Evolutionary conservation across 2,888 invertebrate species (phyloP).

Genomic region (Calliphora vomitoria): DNA sequence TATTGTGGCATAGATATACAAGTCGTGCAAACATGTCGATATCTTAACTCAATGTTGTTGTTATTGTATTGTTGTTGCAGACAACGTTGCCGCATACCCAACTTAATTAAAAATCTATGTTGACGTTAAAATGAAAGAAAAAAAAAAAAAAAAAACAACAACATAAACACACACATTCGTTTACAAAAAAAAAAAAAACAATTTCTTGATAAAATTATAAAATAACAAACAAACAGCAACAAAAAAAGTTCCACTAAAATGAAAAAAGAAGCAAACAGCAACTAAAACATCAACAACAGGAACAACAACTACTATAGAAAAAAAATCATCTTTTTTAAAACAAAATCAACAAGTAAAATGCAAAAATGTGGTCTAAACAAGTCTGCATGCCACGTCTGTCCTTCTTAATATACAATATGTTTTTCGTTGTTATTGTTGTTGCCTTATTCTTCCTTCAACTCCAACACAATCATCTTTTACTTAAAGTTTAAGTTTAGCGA

Average conservation of each 20-base stretch:
- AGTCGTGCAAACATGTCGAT: slow-evolving; percentile 73
- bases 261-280: slow-evolving; percentile 45
- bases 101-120: slow-evolving; percentile 74
- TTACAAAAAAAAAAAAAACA: slow-evolving; percentile 70
- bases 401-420: slow-evolving; percentile 31
- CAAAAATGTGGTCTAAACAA: slow-evolving; percentile 74
- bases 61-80: slow-evolving; percentile 66
- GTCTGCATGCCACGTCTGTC: slow-evolving; percentile 66
- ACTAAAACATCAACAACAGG: slow-evolving; percentile 51
- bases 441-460: slow-evolving; percentile 64
- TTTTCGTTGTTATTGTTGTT: slow-evolving; percentile 15
- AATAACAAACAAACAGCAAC: slow-evolving; percentile 64
- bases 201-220: slow-evolving; percentile 73
- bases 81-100: slow-evolving; percentile 68
- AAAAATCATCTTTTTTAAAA: slow-evolving; percentile 56
- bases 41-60: slow-evolving; percentile 67
- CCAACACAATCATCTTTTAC: slow-evolving; percentile 69
- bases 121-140: slow-evolving; percentile 72
- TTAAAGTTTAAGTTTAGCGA: slow-evolving; percentile 36
- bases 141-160: slow-evolving; percentile 49
- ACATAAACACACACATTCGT: background rate
- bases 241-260: slow-evolving; percentile 50
- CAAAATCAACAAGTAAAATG: slow-evolving; percentile 74
- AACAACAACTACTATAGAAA: slow-evolving; percentile 41
- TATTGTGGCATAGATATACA: slow-evolving; percentile 70